Evolutionary conservation across 2,797 vertebrate genomes (phyloP).

Genomic region (Eupleurogrammus muticus): DNA sequence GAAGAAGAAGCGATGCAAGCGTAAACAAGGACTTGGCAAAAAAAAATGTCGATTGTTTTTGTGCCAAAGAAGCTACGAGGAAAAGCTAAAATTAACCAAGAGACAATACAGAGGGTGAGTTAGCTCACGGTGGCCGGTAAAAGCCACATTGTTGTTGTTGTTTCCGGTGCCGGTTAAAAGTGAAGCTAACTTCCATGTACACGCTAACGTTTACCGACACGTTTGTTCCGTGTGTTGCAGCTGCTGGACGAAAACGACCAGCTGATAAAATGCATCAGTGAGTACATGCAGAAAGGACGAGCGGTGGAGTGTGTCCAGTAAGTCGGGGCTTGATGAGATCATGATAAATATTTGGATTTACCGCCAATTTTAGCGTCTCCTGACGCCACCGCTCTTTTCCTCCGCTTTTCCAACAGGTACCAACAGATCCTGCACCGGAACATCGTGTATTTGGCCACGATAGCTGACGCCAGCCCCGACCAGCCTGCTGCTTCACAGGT

Average conservation of each 20-base stretch:
- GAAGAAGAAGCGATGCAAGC: neutral
- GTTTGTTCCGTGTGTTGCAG: constrained; percentile 64
- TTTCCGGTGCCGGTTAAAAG: no score
- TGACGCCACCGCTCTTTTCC: neutral
- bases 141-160: no score
- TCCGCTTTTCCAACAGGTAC: constrained; percentile 80
- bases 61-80: constrained; percentile 91
- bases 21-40: neutral
- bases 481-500: constrained; percentile 54
- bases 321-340: constrained; percentile 65
- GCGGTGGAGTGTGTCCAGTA: constrained; percentile 94
- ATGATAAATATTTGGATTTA: no score
- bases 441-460: constrained; percentile 94
- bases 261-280: constrained; percentile 91
- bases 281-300: constrained; percentile 95
- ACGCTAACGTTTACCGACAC: no score
- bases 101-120: constrained; percentile 90
- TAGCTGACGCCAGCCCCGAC: constrained; percentile 89
- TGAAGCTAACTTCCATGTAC: neutral
- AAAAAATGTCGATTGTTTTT: constrained; percentile 90
- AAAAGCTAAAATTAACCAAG: constrained; percentile 90
- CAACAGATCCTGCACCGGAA: constrained; percentile 97
- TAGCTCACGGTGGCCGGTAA: constrained; percentile 29
- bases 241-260: constrained; percentile 97
- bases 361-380: no score